Conservation (phyloP, 2,113 vertebrate genomes). For the Orcinus orca region DNA sequence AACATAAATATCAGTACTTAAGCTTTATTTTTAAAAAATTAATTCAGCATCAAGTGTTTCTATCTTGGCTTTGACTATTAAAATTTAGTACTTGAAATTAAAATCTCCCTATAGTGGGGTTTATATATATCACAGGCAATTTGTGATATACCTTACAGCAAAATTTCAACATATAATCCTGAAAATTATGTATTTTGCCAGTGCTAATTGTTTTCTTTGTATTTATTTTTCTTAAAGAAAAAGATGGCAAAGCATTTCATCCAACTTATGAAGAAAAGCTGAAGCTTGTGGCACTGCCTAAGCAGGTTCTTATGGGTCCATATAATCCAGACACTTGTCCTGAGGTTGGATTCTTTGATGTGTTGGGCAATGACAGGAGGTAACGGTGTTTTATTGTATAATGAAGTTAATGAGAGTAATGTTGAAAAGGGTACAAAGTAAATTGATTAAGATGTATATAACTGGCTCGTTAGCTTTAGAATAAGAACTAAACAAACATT, state of each 20-base stretch:
- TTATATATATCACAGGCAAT: not conserved
- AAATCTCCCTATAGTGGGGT: not conserved
- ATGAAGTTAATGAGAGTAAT: constrained; percentile 4
- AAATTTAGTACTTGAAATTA: not conserved
- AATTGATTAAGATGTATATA: not conserved
- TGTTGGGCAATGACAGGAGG: constrained; percentile 98
- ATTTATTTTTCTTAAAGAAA: constrained; percentile 85
- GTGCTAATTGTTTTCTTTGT: constrained; percentile 29
- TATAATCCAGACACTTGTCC: constrained; percentile 96
- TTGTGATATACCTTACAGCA: not conserved
- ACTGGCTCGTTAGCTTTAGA: not conserved
- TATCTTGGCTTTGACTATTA: not conserved
- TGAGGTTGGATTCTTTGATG: constrained; percentile 99
- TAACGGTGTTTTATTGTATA: constrained; percentile 78
- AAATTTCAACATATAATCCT: not conserved
- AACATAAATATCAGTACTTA: not conserved
- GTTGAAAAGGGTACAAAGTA: not conserved
- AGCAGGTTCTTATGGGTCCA: constrained; percentile 94
- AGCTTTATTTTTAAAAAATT: not conserved
- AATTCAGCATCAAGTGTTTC: not conserved
- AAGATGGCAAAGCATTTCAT: constrained; percentile 99
- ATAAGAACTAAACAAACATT: not conserved
- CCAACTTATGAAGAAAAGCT: constrained; percentile 98
- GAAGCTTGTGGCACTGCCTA: constrained; percentile 95
- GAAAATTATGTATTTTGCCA: not conserved